These are phyloP conservation scores for Monochamus saltuarius DNA, from an alignment of 1,140 invertebrate genomes.

Conservation along the genomic window DNA sequence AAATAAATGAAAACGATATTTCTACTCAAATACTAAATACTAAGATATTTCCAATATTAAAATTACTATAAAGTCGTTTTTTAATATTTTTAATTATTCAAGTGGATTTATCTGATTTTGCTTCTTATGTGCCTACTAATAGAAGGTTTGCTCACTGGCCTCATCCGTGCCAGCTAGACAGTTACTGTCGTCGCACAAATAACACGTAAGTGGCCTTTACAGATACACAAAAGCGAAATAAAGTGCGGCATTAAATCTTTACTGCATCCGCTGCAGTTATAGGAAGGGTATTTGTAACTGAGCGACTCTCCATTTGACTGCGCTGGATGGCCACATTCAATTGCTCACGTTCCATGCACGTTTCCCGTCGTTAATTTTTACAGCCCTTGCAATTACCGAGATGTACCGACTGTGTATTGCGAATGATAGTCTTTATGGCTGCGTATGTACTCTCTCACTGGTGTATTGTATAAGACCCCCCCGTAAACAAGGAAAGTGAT, in stretches of 20 bases:
- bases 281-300: constrained; percentile 30
- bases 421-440: constrained; percentile 37
- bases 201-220: constrained; percentile 34
- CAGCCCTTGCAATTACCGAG: constrained; percentile 44
- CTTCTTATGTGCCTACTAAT: too few species aligned
- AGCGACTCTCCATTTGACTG: constrained; percentile 36
- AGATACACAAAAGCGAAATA: constrained; percentile 34
- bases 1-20: too few species aligned
- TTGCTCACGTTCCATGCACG: constrained; percentile 48
- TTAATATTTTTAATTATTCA: too few species aligned
- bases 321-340: constrained; percentile 46
- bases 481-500: background rate
- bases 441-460: constrained; percentile 19
- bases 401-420: constrained; percentile 34
- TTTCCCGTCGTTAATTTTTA: constrained; percentile 50
- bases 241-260: constrained; percentile 36
- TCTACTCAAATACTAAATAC: too few species aligned
- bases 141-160: constrained; percentile 4
- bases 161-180: constrained; percentile 6
- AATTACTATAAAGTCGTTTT: too few species aligned
- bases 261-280: constrained; percentile 32
- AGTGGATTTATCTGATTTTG: too few species aligned
- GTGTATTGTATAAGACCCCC: background rate
- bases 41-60: too few species aligned
- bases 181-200: constrained; percentile 10